A percentile compares a stretch with the other conserved stretches of the same genome.
phyloP scores from a whole-genome alignment of 2,888 invertebrate species.

The Fragum whitleyi region DNA sequence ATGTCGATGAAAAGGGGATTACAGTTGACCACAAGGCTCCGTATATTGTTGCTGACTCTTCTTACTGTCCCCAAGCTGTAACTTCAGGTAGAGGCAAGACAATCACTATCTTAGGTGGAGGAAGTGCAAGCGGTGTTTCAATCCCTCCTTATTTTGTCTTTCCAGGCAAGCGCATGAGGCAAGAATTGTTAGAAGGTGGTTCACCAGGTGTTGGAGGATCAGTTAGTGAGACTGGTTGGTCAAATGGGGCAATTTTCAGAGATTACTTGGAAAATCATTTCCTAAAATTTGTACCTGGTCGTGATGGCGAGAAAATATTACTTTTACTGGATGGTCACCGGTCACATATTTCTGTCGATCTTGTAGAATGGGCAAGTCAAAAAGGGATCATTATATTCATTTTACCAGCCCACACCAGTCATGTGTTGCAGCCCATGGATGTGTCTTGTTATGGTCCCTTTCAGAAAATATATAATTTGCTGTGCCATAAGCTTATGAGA shows the following conservation, averaged over 20 bases:
- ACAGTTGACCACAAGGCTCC: constrained; percentile 27
- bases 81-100: constrained; percentile 4
- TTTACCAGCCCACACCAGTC: too few species aligned
- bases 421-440: too few species aligned
- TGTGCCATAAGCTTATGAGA: constrained; percentile 17
- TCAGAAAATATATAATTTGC: too few species aligned
- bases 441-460: too few species aligned
- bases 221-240: constrained; percentile 48
- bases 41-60: constrained; percentile 20
- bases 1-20: constrained; percentile 52
- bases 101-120: constrained; percentile 30
- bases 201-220: constrained; percentile 32
- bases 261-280: constrained; percentile 47
- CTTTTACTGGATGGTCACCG: constrained; percentile 39
- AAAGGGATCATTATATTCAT: constrained; percentile 35
- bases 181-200: constrained; percentile 14
- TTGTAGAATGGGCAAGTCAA: constrained; percentile 39
- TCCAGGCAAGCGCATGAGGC: constrained; percentile 30
- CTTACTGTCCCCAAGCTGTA: not conserved
- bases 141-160: constrained; percentile 46
- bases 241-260: constrained; percentile 38
- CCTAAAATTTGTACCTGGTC: constrained; percentile 32
- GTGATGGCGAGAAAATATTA: not conserved
- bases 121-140: constrained; percentile 31
- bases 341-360: constrained; percentile 27